A percentile compares a stretch with the other conserved stretches of the same genome.
Evolutionary conservation across 64 coral and sea anemone species (phyloP).

Genomic region (Astreopora myriophthalma): DNA sequence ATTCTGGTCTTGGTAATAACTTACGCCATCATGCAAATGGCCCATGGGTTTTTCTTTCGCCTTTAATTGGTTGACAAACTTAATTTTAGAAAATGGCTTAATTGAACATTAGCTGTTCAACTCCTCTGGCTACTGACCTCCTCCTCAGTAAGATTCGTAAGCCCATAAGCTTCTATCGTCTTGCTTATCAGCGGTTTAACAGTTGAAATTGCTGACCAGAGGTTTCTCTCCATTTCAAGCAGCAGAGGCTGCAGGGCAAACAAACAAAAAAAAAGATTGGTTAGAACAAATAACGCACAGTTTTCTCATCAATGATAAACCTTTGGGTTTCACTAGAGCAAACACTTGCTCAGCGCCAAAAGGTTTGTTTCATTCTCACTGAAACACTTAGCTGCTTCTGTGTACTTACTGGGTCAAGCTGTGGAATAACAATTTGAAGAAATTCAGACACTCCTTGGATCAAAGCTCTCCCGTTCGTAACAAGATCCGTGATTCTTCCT

Average conservation of each 20-base stretch:
- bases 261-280: not conserved
- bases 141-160: conserved; percentile 59
- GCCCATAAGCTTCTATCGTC: conserved; percentile 75
- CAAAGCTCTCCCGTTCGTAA: conserved; percentile 8
- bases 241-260: conserved; percentile 31
- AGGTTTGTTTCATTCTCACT: not conserved
- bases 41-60: no score
- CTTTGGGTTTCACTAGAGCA: no score
- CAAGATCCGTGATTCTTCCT: conserved; percentile 37
- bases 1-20: no score
- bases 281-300: not conserved
- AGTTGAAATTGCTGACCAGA: conserved; percentile 46
- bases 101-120: not conserved
- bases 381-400: not conserved
- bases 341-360: not conserved
- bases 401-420: conserved; percentile 11
- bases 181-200: conserved; percentile 49
- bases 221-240: conserved; percentile 38
- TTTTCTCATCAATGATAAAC: no score
- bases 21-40: no score
- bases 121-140: conserved; percentile 33
- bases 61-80: no score
- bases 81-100: not conserved
- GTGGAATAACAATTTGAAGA: not conserved
- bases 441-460: conserved; percentile 16